These are phyloP conservation scores for Drosophila falleni DNA, from an alignment of 2,888 invertebrate species.

Conservation along the genomic window DNA sequence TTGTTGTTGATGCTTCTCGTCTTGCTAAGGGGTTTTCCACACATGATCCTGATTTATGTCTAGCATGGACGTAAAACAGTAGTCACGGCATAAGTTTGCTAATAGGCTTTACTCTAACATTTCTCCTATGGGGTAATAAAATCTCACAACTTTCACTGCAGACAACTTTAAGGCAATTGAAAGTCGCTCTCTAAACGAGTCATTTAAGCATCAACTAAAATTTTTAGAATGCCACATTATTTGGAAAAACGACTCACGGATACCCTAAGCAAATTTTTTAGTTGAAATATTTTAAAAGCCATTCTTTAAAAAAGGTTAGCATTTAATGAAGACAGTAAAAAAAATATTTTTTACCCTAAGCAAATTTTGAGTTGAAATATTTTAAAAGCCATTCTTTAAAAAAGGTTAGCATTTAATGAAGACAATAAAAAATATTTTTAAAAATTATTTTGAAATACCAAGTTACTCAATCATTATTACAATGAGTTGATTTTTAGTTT, in stretches of 20 bases:
- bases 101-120: constrained; percentile 48
- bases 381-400: too few relatives aligned
- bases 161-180: constrained; percentile 49
- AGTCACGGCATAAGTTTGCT: constrained; percentile 58
- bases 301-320: too few relatives aligned
- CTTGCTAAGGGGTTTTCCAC: constrained; percentile 15
- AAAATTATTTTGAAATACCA: too few relatives aligned
- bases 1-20: constrained; percentile 39
- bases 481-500: too few relatives aligned
- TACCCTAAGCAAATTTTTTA: constrained; percentile 2
- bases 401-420: too few relatives aligned
- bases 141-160: constrained; percentile 37
- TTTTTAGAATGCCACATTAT: neutral
- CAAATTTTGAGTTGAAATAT: neutral
- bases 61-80: constrained; percentile 51
- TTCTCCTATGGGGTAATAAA: constrained; percentile 24
- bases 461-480: too few relatives aligned
- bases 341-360: too few relatives aligned
- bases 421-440: too few relatives aligned
- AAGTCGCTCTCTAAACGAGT: constrained; percentile 36
- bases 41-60: constrained; percentile 74
- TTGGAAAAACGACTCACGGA: neutral
- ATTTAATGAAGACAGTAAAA: too few relatives aligned
- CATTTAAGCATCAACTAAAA: constrained; percentile 29
- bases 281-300: too few relatives aligned